Evolutionary conservation across 2,888 invertebrate species (phyloP).

Genomic region (Patella caerulea): DNA sequence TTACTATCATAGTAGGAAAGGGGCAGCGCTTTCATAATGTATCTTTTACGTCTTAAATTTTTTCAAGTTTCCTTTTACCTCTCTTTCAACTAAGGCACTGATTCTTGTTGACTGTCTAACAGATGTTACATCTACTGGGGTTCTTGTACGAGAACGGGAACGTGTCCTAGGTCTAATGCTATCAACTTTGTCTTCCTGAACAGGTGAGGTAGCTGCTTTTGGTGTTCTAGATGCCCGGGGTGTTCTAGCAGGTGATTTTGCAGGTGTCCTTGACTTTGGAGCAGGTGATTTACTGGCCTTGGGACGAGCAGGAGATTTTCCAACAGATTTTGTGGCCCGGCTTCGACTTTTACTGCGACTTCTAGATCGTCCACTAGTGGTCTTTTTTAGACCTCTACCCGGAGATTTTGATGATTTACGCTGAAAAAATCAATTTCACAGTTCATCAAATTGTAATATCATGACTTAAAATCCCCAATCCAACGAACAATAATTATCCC

Average conservation of each 20-base stretch:
- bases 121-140: slow-evolving; percentile 34
- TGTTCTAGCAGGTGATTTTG: slow-evolving; percentile 7
- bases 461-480: too few species aligned
- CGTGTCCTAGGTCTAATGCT: not conserved
- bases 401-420: slow-evolving; percentile 36
- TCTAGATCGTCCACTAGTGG: slow-evolving; percentile 26
- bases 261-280: slow-evolving; percentile 18
- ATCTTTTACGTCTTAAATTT: too few species aligned
- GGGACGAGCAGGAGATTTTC: slow-evolving; percentile 30
- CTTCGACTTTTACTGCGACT: slow-evolving; percentile 48
- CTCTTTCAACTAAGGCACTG: slow-evolving; percentile 29
- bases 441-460: too few species aligned
- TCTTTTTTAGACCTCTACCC: slow-evolving; percentile 23
- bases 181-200: slow-evolving; percentile 23
- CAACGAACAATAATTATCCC: too few species aligned
- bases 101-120: slow-evolving; percentile 33
- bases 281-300: slow-evolving; percentile 26
- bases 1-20: too few species aligned
- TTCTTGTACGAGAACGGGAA: not conserved
- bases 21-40: too few species aligned
- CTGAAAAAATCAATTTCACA: slow-evolving; percentile 23
- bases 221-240: slow-evolving; percentile 27
- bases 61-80: slow-evolving; percentile 19
- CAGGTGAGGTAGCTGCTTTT: slow-evolving; percentile 26
- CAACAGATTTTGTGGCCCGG: slow-evolving; percentile 39